Conservation (phyloP, 1,140 invertebrate genomes). For the Ylistrum balloti region DNA sequence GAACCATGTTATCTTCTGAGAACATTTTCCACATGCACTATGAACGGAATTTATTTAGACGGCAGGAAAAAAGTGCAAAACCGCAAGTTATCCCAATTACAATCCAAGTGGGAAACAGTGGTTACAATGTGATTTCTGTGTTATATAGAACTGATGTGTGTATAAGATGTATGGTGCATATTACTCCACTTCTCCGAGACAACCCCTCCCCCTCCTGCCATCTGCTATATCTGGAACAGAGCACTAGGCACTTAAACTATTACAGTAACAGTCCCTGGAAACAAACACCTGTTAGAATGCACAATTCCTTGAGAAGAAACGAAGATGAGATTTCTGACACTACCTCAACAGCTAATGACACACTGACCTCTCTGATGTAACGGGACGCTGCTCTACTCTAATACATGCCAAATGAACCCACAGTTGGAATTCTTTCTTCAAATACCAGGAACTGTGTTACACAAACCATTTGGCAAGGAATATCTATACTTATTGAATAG, state of each 20-base stretch:
- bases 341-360: background rate
- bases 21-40: conserved; percentile 19
- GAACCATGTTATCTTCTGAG: background rate
- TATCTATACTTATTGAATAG: conserved; percentile 28
- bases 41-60: conserved; percentile 21
- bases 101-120: background rate
- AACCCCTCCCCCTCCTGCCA: background rate
- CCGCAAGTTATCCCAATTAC: conserved; percentile 21
- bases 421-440: conserved; percentile 17
- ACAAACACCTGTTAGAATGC: background rate
- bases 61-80: conserved; percentile 6
- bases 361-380: conserved; percentile 22
- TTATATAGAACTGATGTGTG: background rate
- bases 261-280: background rate
- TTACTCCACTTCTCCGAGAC: no score
- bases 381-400: background rate
- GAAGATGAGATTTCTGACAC: background rate
- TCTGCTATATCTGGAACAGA: background rate
- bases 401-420: conserved; percentile 19
- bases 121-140: background rate
- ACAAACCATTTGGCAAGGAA: conserved; percentile 38
- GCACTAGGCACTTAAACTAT: background rate
- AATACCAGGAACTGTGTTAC: background rate
- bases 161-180: background rate
- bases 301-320: background rate